These are phyloP conservation scores for Salvelinus alpinus DNA, from an alignment of 2,113 vertebrate species.

Conservation along the genomic window DNA sequence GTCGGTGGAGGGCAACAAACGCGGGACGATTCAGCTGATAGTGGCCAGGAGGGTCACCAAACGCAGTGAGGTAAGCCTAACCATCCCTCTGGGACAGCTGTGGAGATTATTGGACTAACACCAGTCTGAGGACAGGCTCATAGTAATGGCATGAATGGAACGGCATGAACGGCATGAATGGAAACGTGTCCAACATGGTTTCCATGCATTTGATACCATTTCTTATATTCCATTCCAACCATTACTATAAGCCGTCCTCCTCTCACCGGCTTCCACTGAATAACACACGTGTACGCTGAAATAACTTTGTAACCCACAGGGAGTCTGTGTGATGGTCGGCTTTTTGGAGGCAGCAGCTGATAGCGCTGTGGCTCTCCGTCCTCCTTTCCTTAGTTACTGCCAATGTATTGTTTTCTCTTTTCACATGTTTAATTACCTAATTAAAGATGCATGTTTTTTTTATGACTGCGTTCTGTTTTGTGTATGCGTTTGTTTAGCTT, in stretches of 20 bases:
- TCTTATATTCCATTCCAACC: neutral
- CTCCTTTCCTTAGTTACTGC: neutral
- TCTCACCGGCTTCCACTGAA: neutral
- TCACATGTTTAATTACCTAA: neutral
- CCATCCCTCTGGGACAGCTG: neutral
- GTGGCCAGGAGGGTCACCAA: conserved; percentile 84
- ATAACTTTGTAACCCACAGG: neutral
- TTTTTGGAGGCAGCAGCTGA: neutral
- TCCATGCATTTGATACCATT: too few species aligned
- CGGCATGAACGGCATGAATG: too few species aligned
- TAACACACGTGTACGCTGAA: neutral
- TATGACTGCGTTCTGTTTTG: neutral
- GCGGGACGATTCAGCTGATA: conserved; percentile 97
- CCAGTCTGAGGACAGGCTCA: neutral
- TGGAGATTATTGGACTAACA: neutral
- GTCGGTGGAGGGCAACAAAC: conserved; percentile 95
- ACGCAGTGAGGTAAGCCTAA: conserved; percentile 80
- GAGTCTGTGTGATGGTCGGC: neutral
- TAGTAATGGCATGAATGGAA: too few species aligned
- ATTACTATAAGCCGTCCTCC: neutral
- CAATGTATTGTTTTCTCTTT: neutral
- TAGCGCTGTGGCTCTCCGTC: neutral
- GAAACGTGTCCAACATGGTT: too few species aligned
- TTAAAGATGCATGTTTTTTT: conserved; percentile 7
- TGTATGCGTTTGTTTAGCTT: neutral